Base-by-base conservation (phyloP, 1,140 invertebrate species). In the Rhynchophorus ferrugineus region DNA sequence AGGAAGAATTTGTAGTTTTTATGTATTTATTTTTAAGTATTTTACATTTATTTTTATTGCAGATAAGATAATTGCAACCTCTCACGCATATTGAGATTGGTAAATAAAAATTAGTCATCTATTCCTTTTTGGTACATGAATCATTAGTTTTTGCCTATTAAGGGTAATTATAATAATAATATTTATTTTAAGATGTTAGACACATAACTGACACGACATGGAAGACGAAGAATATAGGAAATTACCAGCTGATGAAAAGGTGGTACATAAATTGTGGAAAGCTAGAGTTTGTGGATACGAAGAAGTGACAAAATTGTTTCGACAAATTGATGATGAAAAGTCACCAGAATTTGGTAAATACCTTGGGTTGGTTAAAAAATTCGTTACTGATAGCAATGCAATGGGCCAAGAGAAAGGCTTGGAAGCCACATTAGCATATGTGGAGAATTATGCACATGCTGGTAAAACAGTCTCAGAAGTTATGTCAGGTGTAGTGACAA, bases 241-340 rank as follows among this genome's bases (percentile, higher is more conserved):
- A 70, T 73, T 96, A 49, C 84, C 93, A 2, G 76, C 92, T 36
- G 92, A 96, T 58, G 93, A 97, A 56, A 80, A 88, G 71, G 89
- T 87, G 72, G 80, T 87, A n/a, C 92, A 97, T 68, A 97, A 96
- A 75, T 79, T 87, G 49, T 98, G 94, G 94, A 96, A 96, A 71
- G 94, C 93, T 3, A 77, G 95, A 63, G 75, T 96, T 0, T 82
- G 84, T 64, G 95, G 92, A 1, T 98, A 96, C 64, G 92, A 97
- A 74, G 91, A 95, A 69, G 86, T 91, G 0, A 79, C 83, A 3
- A 95, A 95, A 68, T 73, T 89, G 6, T 95, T 98, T 73, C 77
- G 82, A 38, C 80, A 83, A 58, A 83, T 89, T 53, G 83, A 86
- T 54, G 91, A 96, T 74, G 91, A 95, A 65, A 96, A 96, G 66